Conservation (phyloP, 2,113 vertebrate species). For the Cyanistes caeruleus region DNA sequence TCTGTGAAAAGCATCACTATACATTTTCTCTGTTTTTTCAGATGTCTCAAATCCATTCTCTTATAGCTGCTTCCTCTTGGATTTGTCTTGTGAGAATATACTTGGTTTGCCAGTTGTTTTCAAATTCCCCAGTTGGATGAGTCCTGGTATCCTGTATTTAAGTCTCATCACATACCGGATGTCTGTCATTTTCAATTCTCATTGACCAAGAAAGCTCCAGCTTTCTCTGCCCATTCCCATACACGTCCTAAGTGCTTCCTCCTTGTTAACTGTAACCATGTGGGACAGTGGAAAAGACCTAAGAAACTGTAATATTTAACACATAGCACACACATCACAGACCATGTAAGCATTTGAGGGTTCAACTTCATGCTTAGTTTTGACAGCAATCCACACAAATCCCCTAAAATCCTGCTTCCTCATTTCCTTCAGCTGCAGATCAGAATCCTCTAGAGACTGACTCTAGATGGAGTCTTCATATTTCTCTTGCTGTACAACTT, state of each 20-base stretch:
- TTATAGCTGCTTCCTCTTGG: neutral
- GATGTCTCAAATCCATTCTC: neutral
- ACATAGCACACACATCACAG: neutral
- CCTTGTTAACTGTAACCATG: neutral
- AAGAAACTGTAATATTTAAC: neutral
- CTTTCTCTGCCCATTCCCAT: neutral
- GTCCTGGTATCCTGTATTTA: neutral
- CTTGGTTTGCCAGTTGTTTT: neutral
- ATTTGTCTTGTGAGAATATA: neutral
- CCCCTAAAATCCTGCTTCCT: neutral
- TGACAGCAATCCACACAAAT: constrained; percentile 12
- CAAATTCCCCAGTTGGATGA: neutral
- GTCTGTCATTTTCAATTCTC: neutral
- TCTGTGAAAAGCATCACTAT: neutral
- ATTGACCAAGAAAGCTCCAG: neutral
- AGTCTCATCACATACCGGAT: neutral
- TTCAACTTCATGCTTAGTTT: neutral
- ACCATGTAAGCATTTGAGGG: neutral
- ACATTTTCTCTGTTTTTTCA: neutral
- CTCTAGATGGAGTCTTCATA: neutral
- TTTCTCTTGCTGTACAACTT: neutral
- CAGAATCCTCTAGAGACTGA: neutral
- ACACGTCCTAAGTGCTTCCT: neutral
- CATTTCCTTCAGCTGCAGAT: neutral
- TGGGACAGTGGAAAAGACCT: neutral